A percentile compares a stretch with the other conserved stretches of the same genome.
Conservation (phyloP, 2,797 vertebrate genomes). For the Melanotaenia maccullochi region DNA sequence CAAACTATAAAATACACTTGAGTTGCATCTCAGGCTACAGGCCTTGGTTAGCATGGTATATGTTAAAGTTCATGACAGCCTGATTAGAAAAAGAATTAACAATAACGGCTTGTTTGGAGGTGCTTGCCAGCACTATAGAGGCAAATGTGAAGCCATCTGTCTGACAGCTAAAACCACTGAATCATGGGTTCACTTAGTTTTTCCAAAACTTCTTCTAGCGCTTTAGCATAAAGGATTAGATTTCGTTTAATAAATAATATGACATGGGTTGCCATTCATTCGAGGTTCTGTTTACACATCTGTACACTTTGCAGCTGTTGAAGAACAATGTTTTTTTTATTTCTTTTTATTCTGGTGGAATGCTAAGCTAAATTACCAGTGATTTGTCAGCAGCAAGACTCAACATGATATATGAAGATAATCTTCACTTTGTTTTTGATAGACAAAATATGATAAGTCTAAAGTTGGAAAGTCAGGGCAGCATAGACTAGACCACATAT, state of each 20-base stretch:
- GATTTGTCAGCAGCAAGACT: neutral
- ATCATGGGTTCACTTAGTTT: neutral
- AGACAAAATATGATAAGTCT: constrained; percentile 5
- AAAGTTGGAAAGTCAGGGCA: constrained; percentile 20
- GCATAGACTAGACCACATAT: constrained; percentile 16
- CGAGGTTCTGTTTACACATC: neutral
- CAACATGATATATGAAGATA: neutral
- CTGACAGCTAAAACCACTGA: neutral
- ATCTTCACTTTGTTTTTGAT: constrained; percentile 28
- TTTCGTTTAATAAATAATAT: neutral
- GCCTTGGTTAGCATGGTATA: neutral
- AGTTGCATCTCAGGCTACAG: neutral
- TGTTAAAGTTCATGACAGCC: neutral
- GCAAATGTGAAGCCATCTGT: neutral
- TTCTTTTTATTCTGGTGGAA: neutral
- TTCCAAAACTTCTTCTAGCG: neutral
- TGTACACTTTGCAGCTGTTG: neutral
- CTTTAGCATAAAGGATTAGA: neutral
- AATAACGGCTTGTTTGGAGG: neutral
- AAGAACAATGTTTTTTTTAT: neutral
- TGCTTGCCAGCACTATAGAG: neutral
- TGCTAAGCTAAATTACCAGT: neutral
- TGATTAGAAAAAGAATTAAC: neutral
- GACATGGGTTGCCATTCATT: neutral
- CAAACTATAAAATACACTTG: neutral